Evolutionary conservation across 2,888 invertebrate genomes (phyloP).

Genomic region (Phymatocera aterrima): DNA sequence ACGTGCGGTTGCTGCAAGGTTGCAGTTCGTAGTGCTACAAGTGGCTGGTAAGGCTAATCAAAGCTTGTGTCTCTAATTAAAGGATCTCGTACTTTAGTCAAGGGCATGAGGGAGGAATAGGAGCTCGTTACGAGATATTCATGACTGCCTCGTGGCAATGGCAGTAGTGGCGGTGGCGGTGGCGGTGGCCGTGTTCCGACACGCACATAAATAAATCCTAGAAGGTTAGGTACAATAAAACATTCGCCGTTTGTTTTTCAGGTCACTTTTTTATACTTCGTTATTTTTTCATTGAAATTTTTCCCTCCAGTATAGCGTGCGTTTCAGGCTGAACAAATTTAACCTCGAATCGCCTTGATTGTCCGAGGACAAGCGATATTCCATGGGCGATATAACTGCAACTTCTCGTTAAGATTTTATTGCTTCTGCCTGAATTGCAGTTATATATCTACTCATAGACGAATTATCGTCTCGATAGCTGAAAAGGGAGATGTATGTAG

Average conservation of each 20-base stretch:
- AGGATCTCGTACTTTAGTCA: conserved; percentile 11
- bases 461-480: neutral
- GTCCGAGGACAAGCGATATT: neutral
- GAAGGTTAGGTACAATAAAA: too few relatives aligned
- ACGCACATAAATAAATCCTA: neutral
- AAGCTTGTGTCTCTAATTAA: conserved; percentile 41
- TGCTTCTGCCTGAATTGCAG: neutral
- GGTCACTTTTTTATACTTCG: neutral
- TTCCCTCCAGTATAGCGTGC: neutral
- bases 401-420: conserved; percentile 33
- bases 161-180: neutral
- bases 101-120: neutral
- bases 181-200: too few relatives aligned
- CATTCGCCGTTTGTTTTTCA: neutral
- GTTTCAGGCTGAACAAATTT: conserved; percentile 20
- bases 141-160: neutral
- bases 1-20: neutral
- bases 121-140: conserved; percentile 36
- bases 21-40: neutral
- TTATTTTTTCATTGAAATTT: neutral
- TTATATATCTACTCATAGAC: neutral
- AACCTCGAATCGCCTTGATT: neutral
- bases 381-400: too few relatives aligned
- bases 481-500: too few relatives aligned
- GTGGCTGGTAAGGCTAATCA: conserved; percentile 27